Evolutionary conservation across 1,140 invertebrate species (phyloP), one percentile per base, ranked within the genome.

Genomic region (Drosophila chauvacae): DNA sequence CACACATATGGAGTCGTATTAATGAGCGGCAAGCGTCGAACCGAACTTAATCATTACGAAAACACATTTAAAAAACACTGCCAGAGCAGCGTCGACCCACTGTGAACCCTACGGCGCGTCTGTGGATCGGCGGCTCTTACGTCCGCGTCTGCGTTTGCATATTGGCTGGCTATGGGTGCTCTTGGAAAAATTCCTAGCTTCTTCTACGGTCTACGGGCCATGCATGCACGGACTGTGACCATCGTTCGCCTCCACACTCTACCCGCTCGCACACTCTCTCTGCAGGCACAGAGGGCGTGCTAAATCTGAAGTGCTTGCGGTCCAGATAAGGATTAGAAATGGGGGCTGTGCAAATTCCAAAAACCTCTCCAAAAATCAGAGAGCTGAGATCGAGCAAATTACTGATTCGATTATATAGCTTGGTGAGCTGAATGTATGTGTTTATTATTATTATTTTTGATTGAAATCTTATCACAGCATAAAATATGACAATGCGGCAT

Each of bases 1-100:
- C 57, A 71, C 65, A 59, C 39, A 33, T 35, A 56, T 60, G 45
- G 35, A 39, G 51, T 9, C 47, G 57, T 68, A 62, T 84, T 84
- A 84, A 88, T 88, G 80, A 90, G 80, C 66, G 74, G 76, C 70
- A 77, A 76, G 57, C 76, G 80, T 64, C 58, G 53, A 83, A 70
- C 60, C 71, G 48, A 86, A 80, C 83, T 82, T 65, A 62, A 71
- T 68, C 80, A 72, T 87, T 86, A 78, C 79, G 82, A 87, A 86
- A 86, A 77, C 80, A 60, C 76, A 87, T 72, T 82, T 75, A 64
- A 86, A 85, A 86, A 56, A 56, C 20, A 56, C 78, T 63, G 77
- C 44, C 65, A 64, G 63, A 71, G 72, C 66, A 83, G 64, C 61
- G 66, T 56, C 68, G 76, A 72, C 72, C 76, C 76, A 73, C 35